Base-by-base conservation (phyloP, 1,140 invertebrate species). In the Trinorchestia longiramus region DNA sequence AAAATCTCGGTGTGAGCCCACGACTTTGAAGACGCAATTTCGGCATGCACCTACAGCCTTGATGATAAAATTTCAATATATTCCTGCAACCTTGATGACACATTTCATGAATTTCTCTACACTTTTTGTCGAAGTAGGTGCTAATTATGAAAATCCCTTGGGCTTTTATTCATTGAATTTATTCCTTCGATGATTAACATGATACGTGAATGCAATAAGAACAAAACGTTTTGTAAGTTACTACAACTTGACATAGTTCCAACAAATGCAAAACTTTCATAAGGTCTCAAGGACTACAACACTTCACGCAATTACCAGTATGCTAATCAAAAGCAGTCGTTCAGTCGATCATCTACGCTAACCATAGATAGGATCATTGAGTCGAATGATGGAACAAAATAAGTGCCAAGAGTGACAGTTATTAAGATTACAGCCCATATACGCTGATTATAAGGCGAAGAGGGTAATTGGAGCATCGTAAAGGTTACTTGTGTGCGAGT, bases 361-460 rank as follows among this genome's bases (percentile, higher is more conserved):
- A 77, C 62, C 62, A 77, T 77, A 77, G 62, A 91, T 42, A 43
- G 4, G 88, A 42, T 91, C 88, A 42, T 42, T 15, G 43, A 15
- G 88, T 42, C 88, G 11, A 8, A 43, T 91, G 88, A 91, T 91
- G 88, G 43, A 91, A 11, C 88, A 42, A 91, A 43, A 91, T 42
- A 91, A 43, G 88, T 11, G 11, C 19, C 41, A 15, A 43, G 43
- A 41, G 88, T 91, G 88, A 91, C 88, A 43, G 88, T 91, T 91
- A 91, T 91, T 91, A 43, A 91, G 88, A 91, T 91, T 91, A 91
- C 88, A 91, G 88, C 88, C 88, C 88, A 91, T 91, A 42, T 44
- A 42, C 41, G 41, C 41, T 44, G 88, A 91, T 91, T 91, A 91
- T 91, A 91, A 42, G 43, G 43, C 88, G 88, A 91, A 43, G 19